These are phyloP conservation scores for Sitobion miscanthi DNA, from an alignment of 1,140 invertebrate species.

Conservation along the genomic window DNA sequence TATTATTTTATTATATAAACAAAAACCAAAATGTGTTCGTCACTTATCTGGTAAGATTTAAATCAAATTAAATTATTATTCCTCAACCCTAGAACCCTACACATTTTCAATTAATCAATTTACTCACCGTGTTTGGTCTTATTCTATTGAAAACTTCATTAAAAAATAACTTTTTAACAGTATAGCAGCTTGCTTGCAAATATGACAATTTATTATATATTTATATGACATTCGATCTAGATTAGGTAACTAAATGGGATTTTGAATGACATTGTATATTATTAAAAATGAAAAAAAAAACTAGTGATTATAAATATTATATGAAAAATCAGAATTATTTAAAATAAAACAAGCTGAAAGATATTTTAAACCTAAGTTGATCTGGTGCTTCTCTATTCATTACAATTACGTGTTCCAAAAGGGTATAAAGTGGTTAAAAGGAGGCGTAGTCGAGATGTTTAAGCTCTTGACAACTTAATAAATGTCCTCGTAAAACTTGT, in stretches of 20 bases:
- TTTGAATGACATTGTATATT: not conserved
- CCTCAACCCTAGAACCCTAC: not conserved
- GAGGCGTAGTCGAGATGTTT: not conserved
- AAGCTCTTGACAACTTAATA: not conserved
- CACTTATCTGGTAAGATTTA: not conserved
- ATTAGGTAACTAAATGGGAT: not conserved
- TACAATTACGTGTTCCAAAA: not conserved
- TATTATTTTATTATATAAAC: not conserved
- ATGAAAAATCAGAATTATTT: not conserved
- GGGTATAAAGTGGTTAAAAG: constrained; percentile 15
- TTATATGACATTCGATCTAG: not conserved
- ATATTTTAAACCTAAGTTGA: not conserved
- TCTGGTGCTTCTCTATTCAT: not conserved
- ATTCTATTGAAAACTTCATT: not conserved
- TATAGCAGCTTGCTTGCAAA: not conserved
- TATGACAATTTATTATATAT: not conserved
- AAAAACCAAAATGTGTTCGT: not conserved
- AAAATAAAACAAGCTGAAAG: not conserved
- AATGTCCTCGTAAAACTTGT: constrained; percentile 9
- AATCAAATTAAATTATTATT: not conserved
- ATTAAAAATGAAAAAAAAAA: not conserved
- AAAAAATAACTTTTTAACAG: not conserved
- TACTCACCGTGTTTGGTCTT: not conserved
- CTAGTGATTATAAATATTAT: too few species aligned
- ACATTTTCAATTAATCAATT: not conserved